These are phyloP conservation scores for Ptilorrhoa leucosticta DNA, from an alignment of 2,113 vertebrate genomes.

Conservation along the genomic window DNA sequence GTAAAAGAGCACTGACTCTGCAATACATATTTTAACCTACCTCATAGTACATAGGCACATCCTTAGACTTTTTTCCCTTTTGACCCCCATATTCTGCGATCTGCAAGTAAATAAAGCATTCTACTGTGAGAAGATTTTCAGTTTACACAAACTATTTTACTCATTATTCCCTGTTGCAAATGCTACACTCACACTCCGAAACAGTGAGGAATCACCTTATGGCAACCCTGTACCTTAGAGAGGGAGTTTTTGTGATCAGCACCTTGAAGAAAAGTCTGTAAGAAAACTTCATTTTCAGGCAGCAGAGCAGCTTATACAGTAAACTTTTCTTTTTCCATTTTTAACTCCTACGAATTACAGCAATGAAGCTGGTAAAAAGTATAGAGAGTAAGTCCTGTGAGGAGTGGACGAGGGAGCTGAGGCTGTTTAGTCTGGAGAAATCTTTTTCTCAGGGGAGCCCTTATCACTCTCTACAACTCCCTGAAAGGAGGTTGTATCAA, in stretches of 20 bases:
- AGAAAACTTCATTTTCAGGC: not conserved
- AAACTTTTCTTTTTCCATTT: not conserved
- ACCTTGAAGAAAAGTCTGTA: not conserved
- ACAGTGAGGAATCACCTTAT: not conserved
- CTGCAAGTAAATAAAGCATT: constrained; percentile 68
- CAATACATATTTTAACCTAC: constrained; percentile 59
- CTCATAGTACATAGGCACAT: constrained; percentile 77
- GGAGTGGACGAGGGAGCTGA: not conserved
- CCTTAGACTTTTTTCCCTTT: constrained; percentile 73
- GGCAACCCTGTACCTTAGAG: not conserved
- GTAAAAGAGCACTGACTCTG: not conserved
- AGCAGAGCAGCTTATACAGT: not conserved
- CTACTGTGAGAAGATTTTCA: not conserved
- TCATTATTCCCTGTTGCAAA: not conserved
- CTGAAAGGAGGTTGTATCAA: not conserved
- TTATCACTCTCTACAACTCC: not conserved
- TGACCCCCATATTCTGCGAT: constrained; percentile 71
- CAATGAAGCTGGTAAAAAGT: not conserved
- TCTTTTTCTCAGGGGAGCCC: not conserved
- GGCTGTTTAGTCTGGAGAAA: not conserved
- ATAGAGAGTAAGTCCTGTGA: not conserved
- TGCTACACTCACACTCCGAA: not conserved
- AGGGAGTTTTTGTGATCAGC: not conserved
- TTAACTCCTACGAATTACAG: not conserved
- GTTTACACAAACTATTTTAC: not conserved